Evolutionary conservation across 1,140 invertebrate species (phyloP), one percentile per base, ranked within the genome.

Genomic region (Hormaphis cornu): DNA sequence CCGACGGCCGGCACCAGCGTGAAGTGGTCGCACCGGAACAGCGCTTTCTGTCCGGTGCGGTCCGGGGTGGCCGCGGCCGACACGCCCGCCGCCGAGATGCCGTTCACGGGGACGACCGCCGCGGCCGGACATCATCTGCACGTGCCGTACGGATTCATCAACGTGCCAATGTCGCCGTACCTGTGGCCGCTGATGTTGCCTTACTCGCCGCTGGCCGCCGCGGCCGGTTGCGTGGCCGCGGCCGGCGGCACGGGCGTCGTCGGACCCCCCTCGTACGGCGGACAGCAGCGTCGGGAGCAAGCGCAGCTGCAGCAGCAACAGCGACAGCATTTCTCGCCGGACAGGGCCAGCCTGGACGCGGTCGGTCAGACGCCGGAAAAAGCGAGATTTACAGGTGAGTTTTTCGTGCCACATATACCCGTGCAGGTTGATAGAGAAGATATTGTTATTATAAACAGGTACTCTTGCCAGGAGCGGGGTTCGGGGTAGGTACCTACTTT

Each of bases 171-270:
- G 16, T 30, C 42, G 28, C 42, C 42, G 14, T 48, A 58, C 22
- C 2, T 44, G 2, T 58, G 40, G 52, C 28, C 54, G 52, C 33
- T 37, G 22, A n/a, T 48, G 28, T 3, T 35, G 75, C 77, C 42
- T 76, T 77, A 42, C 59, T 79, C 70, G 77, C 79, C 77, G 79
- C 77, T 70, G 77, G 75, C 42, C 76, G 75, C 70, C 76, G 71
- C 75, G 76, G 22, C 76, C 77, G 12, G 80, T 79, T 71, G 75
- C 78, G 50, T 80, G 79, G 33, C 22, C 9, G 18, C 12, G 12
- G 37, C 37, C 12, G 80, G 78, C 79, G 59, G 78, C 76, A 22
- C 75, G 75, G 22, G 70, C 78, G 40, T 77, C 78, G n/a, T n/a
- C n/a, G 30, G 30, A 33, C 71, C 73, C 77, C 40, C 77, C 78